Conservation (phyloP, 2,797 vertebrate species). For the Acipenser oxyrinchus region DNA sequence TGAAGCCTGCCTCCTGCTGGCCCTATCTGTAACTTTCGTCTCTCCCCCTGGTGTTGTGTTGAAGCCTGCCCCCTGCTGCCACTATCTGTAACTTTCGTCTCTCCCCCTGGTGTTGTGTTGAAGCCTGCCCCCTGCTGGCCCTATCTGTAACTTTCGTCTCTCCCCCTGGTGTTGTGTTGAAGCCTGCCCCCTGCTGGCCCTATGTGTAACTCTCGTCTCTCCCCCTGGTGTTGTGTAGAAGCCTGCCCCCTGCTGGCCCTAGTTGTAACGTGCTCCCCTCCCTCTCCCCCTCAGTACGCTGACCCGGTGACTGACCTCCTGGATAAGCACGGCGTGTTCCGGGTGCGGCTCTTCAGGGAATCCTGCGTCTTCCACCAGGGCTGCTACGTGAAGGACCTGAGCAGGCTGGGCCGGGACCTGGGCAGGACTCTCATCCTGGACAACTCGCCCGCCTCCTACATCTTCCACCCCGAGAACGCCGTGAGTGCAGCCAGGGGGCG, state of each 20-base stretch:
- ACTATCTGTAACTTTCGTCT: background rate
- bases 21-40: too few species aligned
- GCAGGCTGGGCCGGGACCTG: constrained; percentile 77
- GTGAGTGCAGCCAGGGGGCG: constrained; percentile 48
- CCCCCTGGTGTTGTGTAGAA: background rate
- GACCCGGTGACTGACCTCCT: constrained; percentile 83
- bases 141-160: too few species aligned
- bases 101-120: too few species aligned
- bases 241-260: background rate
- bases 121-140: background rate
- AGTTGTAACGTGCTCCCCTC: constrained; percentile 5
- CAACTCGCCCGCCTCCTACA: constrained; percentile 86
- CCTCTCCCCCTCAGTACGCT: constrained; percentile 61
- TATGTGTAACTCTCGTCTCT: fast-evolving
- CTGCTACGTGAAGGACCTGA: constrained; percentile 86
- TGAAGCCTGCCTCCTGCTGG: too few species aligned
- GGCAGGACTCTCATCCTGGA: constrained; percentile 83
- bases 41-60: too few species aligned
- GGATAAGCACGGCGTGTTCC: constrained; percentile 73
- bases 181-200: too few species aligned
- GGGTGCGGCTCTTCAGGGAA: constrained; percentile 76
- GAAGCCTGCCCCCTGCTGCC: too few species aligned
- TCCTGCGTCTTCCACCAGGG: constrained; percentile 91
- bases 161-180: too few species aligned
- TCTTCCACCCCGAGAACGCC: constrained; percentile 86